Base-by-base conservation (phyloP, 2,113 vertebrate genomes). In the Bos javanicus region DNA sequence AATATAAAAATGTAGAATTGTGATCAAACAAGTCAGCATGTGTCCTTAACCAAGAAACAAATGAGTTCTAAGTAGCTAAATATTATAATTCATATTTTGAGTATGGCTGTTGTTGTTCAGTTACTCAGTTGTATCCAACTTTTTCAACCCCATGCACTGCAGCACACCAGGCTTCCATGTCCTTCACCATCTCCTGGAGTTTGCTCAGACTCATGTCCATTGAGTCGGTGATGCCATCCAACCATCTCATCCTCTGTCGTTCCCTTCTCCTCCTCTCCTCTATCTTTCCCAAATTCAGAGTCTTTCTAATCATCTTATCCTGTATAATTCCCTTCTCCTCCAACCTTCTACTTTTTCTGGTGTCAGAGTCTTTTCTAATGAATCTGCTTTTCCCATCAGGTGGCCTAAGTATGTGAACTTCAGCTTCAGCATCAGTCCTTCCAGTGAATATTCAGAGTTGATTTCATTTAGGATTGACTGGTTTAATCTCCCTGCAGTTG, bases 211-310 rank as follows among this genome's bases (percentile, higher is more conserved):
- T 71, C n/a, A 36, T 12, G n/a, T 71, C n/a, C n/a, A 12, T 12
- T 19, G 5, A 71, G 67, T 71, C 2, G 0, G 4, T 71, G 67
- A 23, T 71, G 19, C n/a, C 19, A 39, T 71, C 67, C 67, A 71
- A 71, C n/a, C n/a, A 39, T 39, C 67, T 12, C 2, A 71, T 23
- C 1, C n/a, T 5, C 4, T 71, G n/a, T 71, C 10, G 0, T 36
- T 36, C 64, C n/a, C n/a, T 36, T 71, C 64, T 71, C 64, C n/a
- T 71, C n/a, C 64, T 21, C n/a, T 71, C 64, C n/a, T 71, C n/a
- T 19, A 19, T 67, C 17, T 67, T 36, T 67, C 64, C n/a, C n/a
- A 23, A 21, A 36, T 21, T 71, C 64, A 71, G n/a, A 4, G n/a
- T 71, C n/a, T 71, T 71, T 21, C 64, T 2, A 71, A 0, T 71